Base-by-base conservation (phyloP, 2,888 invertebrate genomes). In the Lithophane socia region DNA sequence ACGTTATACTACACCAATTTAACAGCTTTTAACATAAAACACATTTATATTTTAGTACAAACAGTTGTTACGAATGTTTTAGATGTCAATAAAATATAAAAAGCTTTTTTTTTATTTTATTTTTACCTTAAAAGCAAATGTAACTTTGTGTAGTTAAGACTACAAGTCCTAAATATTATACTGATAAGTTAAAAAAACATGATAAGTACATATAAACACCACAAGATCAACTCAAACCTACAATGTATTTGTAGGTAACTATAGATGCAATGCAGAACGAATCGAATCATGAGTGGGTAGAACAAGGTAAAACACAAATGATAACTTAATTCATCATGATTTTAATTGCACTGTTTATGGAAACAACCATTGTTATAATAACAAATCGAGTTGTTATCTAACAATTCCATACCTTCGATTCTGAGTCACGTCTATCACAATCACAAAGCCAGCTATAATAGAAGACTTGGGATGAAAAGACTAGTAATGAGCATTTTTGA, bases 21-120 rank as follows among this genome's bases (percentile, higher is more conserved):
- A 95, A 95, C 94, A 93, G 95, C 95, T 95, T 88, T 81, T 96
- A 95, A 94, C 93, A 93, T 92, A 95, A 93, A 92, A 95, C 95
- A 96, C 95, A 93, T 95, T 95, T 95, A 95, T 95, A 96, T 96
- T 95, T 96, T 96, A 96, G 96, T 96, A 96, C 96, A 96, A 96
- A 96, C 94, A 94, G 94, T 95, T 96, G 96, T 95, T 96, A 96
- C 92, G 92, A 95, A 95, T 93, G 93, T 95, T 95, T 95, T 96
- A 96, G 96, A 96, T 96, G 96, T 96, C 95, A 96, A 96, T 96
- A 96, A 96, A 96, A 93, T 88, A 90, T 91, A 90, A 93, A 93
- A 94, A 91, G 91, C 88, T 75, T 75, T 67, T 77, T 90, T 91
- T 90, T 92, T 89, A 88, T 91, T 92, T 91, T 85, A 75, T 88